Evolutionary conservation across 1,140 invertebrate genomes (phyloP), one percentile per base, ranked within the genome.

Genomic region (Drosophila sturtevanti): DNA sequence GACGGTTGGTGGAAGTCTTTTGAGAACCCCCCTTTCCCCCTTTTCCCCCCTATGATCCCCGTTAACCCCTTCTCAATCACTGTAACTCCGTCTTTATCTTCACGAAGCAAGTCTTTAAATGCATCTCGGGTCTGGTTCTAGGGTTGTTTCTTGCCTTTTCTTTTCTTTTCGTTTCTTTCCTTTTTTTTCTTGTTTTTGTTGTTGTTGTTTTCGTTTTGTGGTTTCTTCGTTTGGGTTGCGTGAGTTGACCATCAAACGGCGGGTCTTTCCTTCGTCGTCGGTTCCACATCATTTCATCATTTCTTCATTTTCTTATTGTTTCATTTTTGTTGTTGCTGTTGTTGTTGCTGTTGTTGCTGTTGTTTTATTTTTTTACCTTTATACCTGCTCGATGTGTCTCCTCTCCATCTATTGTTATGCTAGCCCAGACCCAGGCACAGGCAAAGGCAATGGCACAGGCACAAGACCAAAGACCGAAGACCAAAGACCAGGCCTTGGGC

Each of bases 241-340:
- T 78, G 67, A 77, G 68, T 37, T 31, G 54, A 66, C 31, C 35
- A 22, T 21, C 18, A 52, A 48, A 14, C 35, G 27, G 52, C 24
- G 24, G 24, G 52, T 16, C 22, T 21, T n/a, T 16, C 35, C 41
- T 35, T n/a, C 35, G 16, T 51, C n/a, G 11, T 34, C 37, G 48
- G 68, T 76, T 87, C 76, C 75, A 81, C 71, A 68, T 81, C 65
- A 74, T 72, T 80, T 86, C 62, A 68, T 71, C 54, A 61, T 58
- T 21, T 73, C 54, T 31, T 52, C 14, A 62, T 62, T 74, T 76
- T 58, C 18, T 24, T 73, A 18, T 67, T 52, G 24, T 44, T 44
- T 35, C 27, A 9, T 18, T 64, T 56, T n/a, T n/a, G n/a, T n/a
- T n/a, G n/a, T n/a, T n/a, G n/a, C n/a, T n/a, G n/a, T n/a, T n/a